A percentile compares a stretch with the other conserved stretches of the same genome.
phyloP scores from a whole-genome alignment of 2,113 vertebrate genomes.

The Sterrhoptilus dennistouni region DNA sequence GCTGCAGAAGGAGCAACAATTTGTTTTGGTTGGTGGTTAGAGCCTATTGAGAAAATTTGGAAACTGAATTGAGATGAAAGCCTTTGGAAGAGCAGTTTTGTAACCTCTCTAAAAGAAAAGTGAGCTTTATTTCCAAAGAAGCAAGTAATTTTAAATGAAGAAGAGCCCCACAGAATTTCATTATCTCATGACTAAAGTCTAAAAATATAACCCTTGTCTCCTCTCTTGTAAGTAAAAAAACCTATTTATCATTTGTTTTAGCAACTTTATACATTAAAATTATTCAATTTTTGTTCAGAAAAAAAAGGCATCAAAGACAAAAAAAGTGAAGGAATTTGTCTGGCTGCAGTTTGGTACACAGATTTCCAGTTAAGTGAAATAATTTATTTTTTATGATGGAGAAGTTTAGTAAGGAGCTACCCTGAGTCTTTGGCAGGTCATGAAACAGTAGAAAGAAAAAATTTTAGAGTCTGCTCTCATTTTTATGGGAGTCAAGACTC shows the following conservation, averaged over 20 bases:
- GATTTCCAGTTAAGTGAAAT: not conserved
- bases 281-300: not conserved
- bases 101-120: not conserved
- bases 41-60: not conserved
- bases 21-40: not conserved
- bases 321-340: not conserved
- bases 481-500: not conserved
- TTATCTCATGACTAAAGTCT: not conserved
- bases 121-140: not conserved
- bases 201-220: not conserved
- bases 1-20: not conserved
- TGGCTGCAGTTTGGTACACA: not conserved
- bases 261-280: not conserved
- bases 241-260: not conserved
- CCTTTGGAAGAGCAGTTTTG: not conserved
- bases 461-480: not conserved
- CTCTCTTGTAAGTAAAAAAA: not conserved
- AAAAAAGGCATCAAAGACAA: not conserved
- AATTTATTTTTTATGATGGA: not conserved
- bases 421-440: not conserved
- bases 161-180: not conserved
- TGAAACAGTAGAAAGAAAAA: not conserved
- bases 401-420: not conserved
- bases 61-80: constrained; percentile 17
- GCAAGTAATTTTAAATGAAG: not conserved